Conservation (phyloP, 92 coral and sea anemone genomes). For the Porites rus region DNA sequence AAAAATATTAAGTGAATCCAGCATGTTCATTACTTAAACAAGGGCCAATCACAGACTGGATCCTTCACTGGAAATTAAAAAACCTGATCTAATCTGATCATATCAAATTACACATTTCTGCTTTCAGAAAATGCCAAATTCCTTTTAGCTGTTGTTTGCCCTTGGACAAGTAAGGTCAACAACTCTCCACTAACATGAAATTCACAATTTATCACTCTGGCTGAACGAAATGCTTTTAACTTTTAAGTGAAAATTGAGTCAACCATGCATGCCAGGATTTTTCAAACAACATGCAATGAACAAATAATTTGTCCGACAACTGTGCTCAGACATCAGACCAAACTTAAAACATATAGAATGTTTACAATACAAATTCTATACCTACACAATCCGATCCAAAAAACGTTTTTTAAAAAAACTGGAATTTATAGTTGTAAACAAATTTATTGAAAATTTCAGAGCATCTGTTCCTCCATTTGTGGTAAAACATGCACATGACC, state of each 20-base stretch:
- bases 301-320: neutral
- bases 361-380: neutral
- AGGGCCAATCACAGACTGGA: neutral
- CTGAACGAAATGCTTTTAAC: neutral
- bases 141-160: neutral
- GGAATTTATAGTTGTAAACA: neutral
- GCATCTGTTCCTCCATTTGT: constrained; percentile 40
- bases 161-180: constrained; percentile 5
- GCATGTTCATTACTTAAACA: neutral
- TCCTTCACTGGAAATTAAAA: constrained; percentile 14
- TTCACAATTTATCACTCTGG: neutral
- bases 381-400: neutral
- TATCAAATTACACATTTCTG: constrained; percentile 20
- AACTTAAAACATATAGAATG: neutral
- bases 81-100: neutral
- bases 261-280: too few species aligned
- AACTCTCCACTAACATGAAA: neutral
- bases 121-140: neutral
- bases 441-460: neutral
- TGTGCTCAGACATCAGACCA: neutral
- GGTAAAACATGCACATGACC: neutral
- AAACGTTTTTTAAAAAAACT: neutral
- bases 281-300: neutral
- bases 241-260: neutral
- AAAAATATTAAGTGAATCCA: neutral